These are phyloP conservation scores for Alviniconcha strummeri DNA, from an alignment of 2,888 invertebrate genomes.

Conservation along the genomic window DNA sequence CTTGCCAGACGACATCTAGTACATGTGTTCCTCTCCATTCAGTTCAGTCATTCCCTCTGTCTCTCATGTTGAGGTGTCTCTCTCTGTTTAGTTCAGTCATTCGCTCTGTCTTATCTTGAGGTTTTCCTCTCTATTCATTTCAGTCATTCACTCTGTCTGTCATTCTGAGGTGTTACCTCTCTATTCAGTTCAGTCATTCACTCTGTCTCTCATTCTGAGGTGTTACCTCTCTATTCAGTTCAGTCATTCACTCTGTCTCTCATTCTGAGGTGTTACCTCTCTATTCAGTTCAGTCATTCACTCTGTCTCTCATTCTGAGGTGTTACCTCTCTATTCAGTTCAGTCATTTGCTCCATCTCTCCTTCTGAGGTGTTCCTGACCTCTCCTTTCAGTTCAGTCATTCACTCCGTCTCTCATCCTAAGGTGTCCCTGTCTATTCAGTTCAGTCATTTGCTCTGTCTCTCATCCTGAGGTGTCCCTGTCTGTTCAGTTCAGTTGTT, in stretches of 20 bases:
- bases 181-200: not conserved
- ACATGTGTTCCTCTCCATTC: not conserved
- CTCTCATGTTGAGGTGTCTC: conserved; percentile 3
- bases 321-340: too few relatives aligned
- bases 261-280: not conserved
- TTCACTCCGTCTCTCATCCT: conserved; percentile 24
- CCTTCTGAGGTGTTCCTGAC: not conserved
- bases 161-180: not conserved
- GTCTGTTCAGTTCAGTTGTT: too few relatives aligned
- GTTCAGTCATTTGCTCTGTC: conserved; percentile 21
- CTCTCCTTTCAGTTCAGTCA: conserved; percentile 2
- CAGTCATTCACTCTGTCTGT: not conserved
- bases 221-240: conserved; percentile 12
- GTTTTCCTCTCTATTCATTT: too few relatives aligned
- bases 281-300: too few relatives aligned
- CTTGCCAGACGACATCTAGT: too few relatives aligned
- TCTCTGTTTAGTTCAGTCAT: conserved; percentile 28
- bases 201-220: conserved; percentile 23
- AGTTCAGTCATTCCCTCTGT: conserved; percentile 10
- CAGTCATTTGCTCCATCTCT: not conserved
- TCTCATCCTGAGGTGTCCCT: not conserved
- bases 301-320: not conserved
- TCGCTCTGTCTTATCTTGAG: not conserved
- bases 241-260: conserved; percentile 22
- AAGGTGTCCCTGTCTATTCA: conserved; percentile 11